phyloP scores from a whole-genome alignment of 2,888 invertebrate genomes.

The Drosophila recens region DNA sequence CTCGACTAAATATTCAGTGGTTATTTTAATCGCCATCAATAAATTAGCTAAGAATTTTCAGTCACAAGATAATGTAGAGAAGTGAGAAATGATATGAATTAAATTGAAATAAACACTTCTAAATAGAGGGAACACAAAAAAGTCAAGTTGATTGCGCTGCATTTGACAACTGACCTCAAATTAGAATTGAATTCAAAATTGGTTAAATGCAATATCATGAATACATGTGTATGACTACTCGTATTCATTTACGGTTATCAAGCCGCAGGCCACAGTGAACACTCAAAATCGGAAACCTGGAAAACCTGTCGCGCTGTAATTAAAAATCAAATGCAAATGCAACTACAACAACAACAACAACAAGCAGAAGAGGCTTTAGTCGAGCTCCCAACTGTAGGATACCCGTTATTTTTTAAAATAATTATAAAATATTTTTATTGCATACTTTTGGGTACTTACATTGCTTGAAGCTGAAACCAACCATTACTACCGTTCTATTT shows the following conservation, averaged over 20 bases:
- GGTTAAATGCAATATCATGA: conserved; percentile 16
- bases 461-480: too few relatives aligned
- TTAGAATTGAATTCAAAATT: conserved; percentile 18
- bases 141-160: conserved; percentile 7
- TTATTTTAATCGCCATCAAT: too few relatives aligned
- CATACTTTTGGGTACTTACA: too few relatives aligned
- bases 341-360: conserved; percentile 30
- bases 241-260: conserved; percentile 18
- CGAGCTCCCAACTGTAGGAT: too few relatives aligned
- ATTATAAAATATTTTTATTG: too few relatives aligned
- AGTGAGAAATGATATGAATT: conserved; percentile 1
- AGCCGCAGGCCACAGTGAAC: conserved; percentile 36
- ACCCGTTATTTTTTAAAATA: too few relatives aligned
- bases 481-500: too few relatives aligned
- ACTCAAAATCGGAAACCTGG: conserved; percentile 11
- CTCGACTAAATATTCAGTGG: too few relatives aligned
- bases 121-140: too few relatives aligned
- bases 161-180: conserved; percentile 39
- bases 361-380: neutral
- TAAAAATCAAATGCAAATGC: conserved; percentile 52
- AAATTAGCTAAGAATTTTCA: too few relatives aligned
- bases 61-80: neutral
- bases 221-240: neutral
- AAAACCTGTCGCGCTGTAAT: conserved; percentile 40
- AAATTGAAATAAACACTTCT: neutral